A percentile compares a stretch with the other conserved stretches of the same genome.
These are phyloP conservation scores for Spermophilus dauricus DNA, from an alignment of 2,113 vertebrate species.

Conservation along the genomic window DNA sequence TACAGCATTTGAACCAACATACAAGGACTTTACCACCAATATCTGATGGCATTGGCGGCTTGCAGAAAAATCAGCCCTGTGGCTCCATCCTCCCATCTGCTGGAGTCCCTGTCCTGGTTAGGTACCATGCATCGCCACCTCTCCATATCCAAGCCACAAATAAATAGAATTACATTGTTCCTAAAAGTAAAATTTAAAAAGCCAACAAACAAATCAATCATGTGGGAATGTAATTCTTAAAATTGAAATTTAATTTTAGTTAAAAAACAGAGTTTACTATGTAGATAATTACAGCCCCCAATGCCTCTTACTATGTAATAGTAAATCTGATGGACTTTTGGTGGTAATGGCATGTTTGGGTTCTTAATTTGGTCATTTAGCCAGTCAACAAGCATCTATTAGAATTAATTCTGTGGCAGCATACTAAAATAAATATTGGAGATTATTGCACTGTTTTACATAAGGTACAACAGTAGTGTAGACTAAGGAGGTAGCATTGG, in stretches of 20 bases:
- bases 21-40: neutral
- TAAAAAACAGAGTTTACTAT: neutral
- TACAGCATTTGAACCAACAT: fast-evolving
- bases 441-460: neutral
- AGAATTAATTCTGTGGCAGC: neutral
- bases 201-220: neutral
- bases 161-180: neutral
- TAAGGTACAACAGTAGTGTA: neutral
- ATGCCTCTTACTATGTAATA: neutral
- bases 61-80: fast-evolving
- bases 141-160: neutral
- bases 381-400: neutral
- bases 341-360: neutral
- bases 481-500: neutral
- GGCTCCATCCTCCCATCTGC: neutral
- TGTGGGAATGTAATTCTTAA: neutral
- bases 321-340: neutral
- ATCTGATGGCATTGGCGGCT: neutral
- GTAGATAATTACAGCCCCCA: neutral
- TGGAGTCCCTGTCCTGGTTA: neutral
- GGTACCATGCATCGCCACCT: too few species aligned
- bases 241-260: neutral
- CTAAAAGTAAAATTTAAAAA: neutral
- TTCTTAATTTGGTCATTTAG: neutral
- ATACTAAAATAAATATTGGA: neutral